Evolutionary conservation across 2,797 vertebrate genomes (phyloP).

Genomic region (Tauraco hartlaubi): DNA sequence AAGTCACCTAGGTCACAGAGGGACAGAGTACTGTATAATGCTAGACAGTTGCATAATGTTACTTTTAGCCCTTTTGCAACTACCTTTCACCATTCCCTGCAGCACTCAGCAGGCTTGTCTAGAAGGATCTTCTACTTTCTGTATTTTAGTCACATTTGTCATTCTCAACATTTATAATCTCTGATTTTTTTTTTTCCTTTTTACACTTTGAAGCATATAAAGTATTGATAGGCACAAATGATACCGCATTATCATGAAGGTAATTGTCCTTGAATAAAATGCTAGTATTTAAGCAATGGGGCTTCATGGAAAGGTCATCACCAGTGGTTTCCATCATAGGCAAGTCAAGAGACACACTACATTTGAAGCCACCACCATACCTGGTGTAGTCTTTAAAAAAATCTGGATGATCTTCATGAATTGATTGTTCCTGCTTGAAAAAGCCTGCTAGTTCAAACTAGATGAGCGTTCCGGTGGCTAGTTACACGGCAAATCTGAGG

Average conservation of each 20-base stretch:
- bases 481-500: not conserved
- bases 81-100: not conserved
- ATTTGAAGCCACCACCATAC: not conserved
- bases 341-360: not conserved
- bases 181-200: not conserved
- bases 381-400: not conserved
- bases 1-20: not conserved
- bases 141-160: not conserved
- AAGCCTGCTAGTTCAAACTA: not conserved
- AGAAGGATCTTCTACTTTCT: not conserved
- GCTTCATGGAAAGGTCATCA: not conserved
- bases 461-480: not conserved
- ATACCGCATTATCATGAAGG: not conserved
- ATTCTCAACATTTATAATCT: not conserved
- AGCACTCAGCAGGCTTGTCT: not conserved
- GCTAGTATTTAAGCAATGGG: not conserved
- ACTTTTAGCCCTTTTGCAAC: not conserved
- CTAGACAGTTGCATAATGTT: not conserved
- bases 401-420: not conserved
- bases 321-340: not conserved
- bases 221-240: not conserved
- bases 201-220: not conserved
- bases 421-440: not conserved
- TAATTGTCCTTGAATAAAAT: not conserved
- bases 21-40: not conserved